A percentile compares a stretch with the other conserved stretches of the same genome.
Conservation (phyloP, 92 coral and sea anemone species). For the Porites lobata region DNA sequence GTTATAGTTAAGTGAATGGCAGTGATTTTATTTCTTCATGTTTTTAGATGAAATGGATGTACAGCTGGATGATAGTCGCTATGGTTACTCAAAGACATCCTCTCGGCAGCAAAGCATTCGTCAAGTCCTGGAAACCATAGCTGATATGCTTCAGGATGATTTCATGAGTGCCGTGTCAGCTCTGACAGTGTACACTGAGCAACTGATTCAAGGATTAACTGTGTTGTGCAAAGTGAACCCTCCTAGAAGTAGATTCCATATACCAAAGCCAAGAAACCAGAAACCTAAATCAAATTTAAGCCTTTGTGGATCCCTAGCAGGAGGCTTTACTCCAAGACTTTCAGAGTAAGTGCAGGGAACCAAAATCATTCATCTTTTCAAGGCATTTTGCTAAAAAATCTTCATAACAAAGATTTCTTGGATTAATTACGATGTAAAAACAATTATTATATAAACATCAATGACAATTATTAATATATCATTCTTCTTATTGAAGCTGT, state of each 20-base stretch:
- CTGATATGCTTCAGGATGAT: slow-evolving; percentile 75
- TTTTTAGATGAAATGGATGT: slow-evolving; percentile 66
- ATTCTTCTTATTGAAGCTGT: slow-evolving; percentile 52
- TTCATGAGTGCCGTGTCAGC: slow-evolving; percentile 72
- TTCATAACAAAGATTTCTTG: too few relatives aligned
- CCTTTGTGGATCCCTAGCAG: slow-evolving; percentile 58
- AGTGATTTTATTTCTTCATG: background rate
- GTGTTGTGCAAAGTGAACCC: slow-evolving; percentile 16
- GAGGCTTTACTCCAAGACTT: slow-evolving; percentile 86
- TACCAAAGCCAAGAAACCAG: background rate
- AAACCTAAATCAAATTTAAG: background rate
- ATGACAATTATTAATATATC: too few relatives aligned
- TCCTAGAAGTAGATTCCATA: background rate
- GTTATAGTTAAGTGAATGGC: too few relatives aligned
- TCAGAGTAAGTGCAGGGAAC: slow-evolving; percentile 56
- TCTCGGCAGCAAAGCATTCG: slow-evolving; percentile 48
- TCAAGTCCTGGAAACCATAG: slow-evolving; percentile 70
- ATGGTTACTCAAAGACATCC: slow-evolving; percentile 18
- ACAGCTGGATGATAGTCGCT: slow-evolving; percentile 50
- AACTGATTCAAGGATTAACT: slow-evolving; percentile 48
- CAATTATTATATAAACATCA: too few relatives aligned
- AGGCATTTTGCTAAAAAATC: too few relatives aligned
- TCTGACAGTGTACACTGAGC: slow-evolving; percentile 76
- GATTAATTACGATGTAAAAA: too few relatives aligned
- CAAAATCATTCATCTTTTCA: background rate